Conservation (phyloP, 2,797 vertebrate genomes). For the Hippocampus kuda region DNA sequence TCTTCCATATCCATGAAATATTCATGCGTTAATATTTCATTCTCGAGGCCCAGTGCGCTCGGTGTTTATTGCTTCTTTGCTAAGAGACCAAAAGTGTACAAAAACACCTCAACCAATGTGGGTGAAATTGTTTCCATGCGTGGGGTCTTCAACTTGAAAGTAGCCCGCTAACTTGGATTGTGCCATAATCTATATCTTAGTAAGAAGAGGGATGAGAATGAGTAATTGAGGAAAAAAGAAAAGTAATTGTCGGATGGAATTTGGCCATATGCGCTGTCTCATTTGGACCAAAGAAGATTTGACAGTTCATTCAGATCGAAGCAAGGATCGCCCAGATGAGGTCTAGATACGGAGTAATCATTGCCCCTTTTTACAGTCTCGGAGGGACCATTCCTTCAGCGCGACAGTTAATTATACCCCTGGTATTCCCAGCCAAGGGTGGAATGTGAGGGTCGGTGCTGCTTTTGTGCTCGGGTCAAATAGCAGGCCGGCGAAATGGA, state of each 20-base stretch:
- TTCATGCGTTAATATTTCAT: background rate
- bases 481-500: slow-evolving; percentile 37
- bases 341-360: slow-evolving; percentile 50
- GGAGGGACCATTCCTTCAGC: slow-evolving; percentile 43
- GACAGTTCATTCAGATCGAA: background rate
- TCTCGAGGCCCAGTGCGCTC: no score
- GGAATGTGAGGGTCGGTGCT: slow-evolving; percentile 50
- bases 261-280: slow-evolving; percentile 30
- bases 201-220: no score
- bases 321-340: slow-evolving; percentile 46
- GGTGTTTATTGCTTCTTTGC: no score
- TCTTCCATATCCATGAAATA: background rate
- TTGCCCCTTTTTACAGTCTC: slow-evolving; percentile 48
- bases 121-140: no score
- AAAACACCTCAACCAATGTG: no score
- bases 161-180: no score
- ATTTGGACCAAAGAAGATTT: slow-evolving; percentile 40
- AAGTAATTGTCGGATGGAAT: background rate
- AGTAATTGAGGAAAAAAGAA: no score
- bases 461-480: slow-evolving; percentile 49
- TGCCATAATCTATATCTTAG: no score
- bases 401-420: slow-evolving; percentile 61
- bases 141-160: no score
- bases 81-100: no score
- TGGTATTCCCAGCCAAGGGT: slow-evolving; percentile 34